phyloP scores from a whole-genome alignment of 2,888 invertebrate species.

The Tineola bisselliella region DNA sequence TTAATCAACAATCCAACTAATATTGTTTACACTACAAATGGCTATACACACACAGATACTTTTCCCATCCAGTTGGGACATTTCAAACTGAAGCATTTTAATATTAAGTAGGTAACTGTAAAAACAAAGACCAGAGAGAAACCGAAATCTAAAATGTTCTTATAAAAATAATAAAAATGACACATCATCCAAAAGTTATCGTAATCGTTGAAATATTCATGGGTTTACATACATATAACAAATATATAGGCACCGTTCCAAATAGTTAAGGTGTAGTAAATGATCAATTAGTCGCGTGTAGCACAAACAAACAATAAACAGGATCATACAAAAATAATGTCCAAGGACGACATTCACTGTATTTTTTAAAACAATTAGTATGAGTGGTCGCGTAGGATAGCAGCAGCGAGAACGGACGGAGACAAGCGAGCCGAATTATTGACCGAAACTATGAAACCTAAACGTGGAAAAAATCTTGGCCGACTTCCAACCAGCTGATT shows the following conservation, averaged over 20 bases:
- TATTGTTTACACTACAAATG: neutral
- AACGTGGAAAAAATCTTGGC: constrained; percentile 68
- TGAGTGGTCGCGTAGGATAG: neutral
- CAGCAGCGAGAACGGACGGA: neutral
- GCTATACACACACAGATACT: neutral
- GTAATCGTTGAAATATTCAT: neutral
- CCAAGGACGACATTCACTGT: neutral
- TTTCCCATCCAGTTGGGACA: neutral
- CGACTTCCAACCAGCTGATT: constrained; percentile 64
- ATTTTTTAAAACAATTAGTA: constrained; percentile 1
- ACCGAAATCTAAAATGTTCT: neutral
- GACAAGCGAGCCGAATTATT: constrained; percentile 48
- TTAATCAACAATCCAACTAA: neutral
- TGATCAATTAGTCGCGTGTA: neutral
- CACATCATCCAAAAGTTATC: neutral
- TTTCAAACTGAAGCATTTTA: neutral
- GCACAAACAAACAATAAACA: neutral
- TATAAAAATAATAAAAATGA: neutral
- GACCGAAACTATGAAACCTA: constrained; percentile 62
- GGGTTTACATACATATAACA: neutral
- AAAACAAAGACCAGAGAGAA: neutral
- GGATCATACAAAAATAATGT: neutral
- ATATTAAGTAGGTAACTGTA: neutral
- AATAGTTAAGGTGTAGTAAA: neutral
- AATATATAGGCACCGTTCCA: neutral